These are phyloP conservation scores for Andrena fulva DNA, from an alignment of 2,888 invertebrate species.

Conservation along the genomic window DNA sequence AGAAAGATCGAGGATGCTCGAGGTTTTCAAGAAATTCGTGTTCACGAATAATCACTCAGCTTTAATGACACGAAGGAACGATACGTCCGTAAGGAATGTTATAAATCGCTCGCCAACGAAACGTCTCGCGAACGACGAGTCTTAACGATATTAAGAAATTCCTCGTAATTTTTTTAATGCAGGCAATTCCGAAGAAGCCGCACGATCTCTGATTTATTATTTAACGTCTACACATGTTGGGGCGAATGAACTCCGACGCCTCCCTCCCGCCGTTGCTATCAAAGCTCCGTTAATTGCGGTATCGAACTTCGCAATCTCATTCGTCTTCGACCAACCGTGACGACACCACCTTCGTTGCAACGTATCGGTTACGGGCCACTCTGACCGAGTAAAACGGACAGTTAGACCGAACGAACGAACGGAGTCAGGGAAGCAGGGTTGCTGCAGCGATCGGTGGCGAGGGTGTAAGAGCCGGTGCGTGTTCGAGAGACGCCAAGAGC, in stretches of 20 bases:
- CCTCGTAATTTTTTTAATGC: not conserved
- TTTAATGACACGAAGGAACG: not conserved
- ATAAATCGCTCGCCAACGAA: not conserved
- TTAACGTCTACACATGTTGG: constrained; percentile 58
- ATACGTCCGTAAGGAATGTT: not conserved
- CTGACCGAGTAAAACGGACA: constrained; percentile 71
- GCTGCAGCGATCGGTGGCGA: constrained; percentile 43
- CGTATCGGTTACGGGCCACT: constrained; percentile 64
- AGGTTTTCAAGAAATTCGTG: not conserved
- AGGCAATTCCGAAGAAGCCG: constrained; percentile 3
- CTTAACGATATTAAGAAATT: constrained; percentile 7
- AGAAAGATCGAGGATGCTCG: constrained; percentile 11
- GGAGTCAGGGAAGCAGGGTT: constrained; percentile 40
- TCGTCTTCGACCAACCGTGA: constrained; percentile 70
- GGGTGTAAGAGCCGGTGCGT: constrained; percentile 73
- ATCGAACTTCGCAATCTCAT: constrained; percentile 72
- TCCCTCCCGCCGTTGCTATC: constrained; percentile 24
- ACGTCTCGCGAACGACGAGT: not conserved
- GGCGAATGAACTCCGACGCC: constrained; percentile 33
- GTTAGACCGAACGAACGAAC: constrained; percentile 64
- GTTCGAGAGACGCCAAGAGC: constrained; percentile 66
- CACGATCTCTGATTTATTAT: constrained; percentile 51
- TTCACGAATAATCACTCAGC: constrained; percentile 2
- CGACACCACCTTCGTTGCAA: constrained; percentile 67
- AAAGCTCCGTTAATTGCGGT: constrained; percentile 70